Evolutionary conservation across 1,140 invertebrate species (phyloP).

Genomic region (Apis laboriosa): DNA sequence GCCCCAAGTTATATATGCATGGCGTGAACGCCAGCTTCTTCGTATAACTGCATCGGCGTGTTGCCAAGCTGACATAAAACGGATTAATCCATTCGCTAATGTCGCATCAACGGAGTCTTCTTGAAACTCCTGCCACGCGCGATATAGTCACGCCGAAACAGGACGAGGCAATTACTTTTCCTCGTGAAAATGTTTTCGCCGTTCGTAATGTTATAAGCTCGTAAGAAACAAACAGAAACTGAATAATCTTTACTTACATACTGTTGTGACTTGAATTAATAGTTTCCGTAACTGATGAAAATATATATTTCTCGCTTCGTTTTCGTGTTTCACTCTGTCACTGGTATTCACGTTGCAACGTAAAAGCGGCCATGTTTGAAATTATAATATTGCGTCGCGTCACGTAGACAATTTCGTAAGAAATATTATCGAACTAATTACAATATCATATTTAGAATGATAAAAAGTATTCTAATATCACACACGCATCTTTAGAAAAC

Average conservation of each 20-base stretch:
- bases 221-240: neutral
- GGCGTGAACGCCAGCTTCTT: too few species aligned
- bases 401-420: too few species aligned
- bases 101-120: slow-evolving; percentile 27
- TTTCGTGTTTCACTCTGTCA: neutral
- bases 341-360: too few species aligned
- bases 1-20: neutral
- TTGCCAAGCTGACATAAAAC: slow-evolving; percentile 31
- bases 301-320: neutral
- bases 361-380: too few species aligned
- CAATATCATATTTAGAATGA: too few species aligned
- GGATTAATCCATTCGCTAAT: slow-evolving; percentile 49
- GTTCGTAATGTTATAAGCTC: neutral
- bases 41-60: neutral
- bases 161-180: slow-evolving; percentile 23
- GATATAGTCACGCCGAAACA: neutral
- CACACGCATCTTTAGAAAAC: too few species aligned
- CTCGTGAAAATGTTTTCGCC: slow-evolving; percentile 20
- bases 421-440: too few species aligned
- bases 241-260: too few species aligned
- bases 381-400: too few species aligned
- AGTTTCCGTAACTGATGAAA: neutral
- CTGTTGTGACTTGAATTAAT: neutral
- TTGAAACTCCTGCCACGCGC: slow-evolving; percentile 1
- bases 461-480: too few species aligned